These are phyloP conservation scores for Drosophila setifemur DNA, from an alignment of 1,140 invertebrate genomes.

Conservation along the genomic window DNA sequence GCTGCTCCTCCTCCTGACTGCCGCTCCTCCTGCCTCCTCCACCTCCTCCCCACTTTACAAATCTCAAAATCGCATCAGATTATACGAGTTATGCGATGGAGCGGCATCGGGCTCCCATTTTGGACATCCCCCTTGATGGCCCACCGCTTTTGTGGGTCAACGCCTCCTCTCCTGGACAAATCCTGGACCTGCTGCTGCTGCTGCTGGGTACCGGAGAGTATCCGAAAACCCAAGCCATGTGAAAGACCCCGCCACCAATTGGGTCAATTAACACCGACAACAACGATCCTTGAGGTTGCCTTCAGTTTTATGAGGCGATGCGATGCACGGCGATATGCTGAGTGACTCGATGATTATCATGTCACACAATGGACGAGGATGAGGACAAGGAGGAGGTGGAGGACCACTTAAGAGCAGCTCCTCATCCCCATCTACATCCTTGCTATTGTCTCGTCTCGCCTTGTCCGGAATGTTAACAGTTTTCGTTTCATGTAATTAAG, in stretches of 20 bases:
- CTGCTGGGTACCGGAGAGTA: neutral
- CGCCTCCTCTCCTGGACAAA: conserved; percentile 17
- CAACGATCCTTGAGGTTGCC: conserved; percentile 14
- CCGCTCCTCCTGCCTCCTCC: neutral
- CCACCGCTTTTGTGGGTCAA: conserved; percentile 35
- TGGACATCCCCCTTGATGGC: conserved; percentile 28
- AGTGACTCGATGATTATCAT: conserved; percentile 66
- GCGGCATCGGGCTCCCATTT: conserved; percentile 32
- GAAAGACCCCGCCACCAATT: conserved; percentile 46
- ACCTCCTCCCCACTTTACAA: conserved; percentile 34
- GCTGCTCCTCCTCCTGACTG: too few species aligned
- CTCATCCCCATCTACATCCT: neutral
- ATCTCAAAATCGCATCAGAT: conserved; percentile 77
- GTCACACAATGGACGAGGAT: conserved; percentile 48
- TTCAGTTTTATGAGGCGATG: conserved; percentile 26
- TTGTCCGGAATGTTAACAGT: conserved; percentile 65
- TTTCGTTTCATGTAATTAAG: conserved; percentile 80
- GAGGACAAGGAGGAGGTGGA: conserved; percentile 18
- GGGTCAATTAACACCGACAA: conserved; percentile 69
- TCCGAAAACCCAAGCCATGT: too few species aligned
- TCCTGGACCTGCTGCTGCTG: neutral
- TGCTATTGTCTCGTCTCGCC: too few species aligned
- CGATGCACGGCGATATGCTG: conserved; percentile 17
- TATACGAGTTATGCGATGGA: conserved; percentile 54
- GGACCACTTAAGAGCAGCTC: neutral